Evolutionary conservation across 2,797 vertebrate genomes (phyloP).

Genomic region (Sciurus vulgaris): DNA sequence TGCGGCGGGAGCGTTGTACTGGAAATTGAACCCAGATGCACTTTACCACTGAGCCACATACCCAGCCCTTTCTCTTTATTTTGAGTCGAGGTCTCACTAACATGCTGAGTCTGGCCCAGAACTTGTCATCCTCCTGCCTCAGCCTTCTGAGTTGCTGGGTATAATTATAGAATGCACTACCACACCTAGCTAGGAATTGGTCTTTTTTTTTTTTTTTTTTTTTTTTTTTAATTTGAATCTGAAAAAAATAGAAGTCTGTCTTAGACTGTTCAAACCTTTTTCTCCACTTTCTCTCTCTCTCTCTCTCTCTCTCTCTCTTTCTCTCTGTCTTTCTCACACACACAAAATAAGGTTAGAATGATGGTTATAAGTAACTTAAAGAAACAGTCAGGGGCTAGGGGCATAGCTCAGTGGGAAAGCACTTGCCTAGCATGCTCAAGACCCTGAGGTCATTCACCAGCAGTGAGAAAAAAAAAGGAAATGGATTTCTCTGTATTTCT

Average conservation of each 20-base stretch:
- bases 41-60: no score
- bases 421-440: background rate
- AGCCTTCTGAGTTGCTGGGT: no score
- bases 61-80: no score
- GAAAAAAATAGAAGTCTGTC: background rate
- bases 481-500: background rate
- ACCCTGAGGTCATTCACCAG: background rate
- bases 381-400: background rate
- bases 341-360: background rate
- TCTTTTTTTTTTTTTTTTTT: background rate
- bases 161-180: no score
- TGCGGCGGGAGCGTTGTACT: no score
- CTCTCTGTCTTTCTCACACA: no score
- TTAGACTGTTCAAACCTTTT: background rate
- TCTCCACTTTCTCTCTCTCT: background rate
- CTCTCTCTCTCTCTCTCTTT: background rate
- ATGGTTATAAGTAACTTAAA: conserved; percentile 18
- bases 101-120: no score
- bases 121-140: no score
- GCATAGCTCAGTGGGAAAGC: background rate
- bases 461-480: background rate
- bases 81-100: no score
- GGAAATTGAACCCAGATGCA: no score
- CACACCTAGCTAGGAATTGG: background rate
- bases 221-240: conserved; percentile 52